Percentiles rank a stretch among this genome's conserved stretches.
phyloP scores from a whole-genome alignment of 2,113 vertebrate species.

The Myotis davidii region DNA sequence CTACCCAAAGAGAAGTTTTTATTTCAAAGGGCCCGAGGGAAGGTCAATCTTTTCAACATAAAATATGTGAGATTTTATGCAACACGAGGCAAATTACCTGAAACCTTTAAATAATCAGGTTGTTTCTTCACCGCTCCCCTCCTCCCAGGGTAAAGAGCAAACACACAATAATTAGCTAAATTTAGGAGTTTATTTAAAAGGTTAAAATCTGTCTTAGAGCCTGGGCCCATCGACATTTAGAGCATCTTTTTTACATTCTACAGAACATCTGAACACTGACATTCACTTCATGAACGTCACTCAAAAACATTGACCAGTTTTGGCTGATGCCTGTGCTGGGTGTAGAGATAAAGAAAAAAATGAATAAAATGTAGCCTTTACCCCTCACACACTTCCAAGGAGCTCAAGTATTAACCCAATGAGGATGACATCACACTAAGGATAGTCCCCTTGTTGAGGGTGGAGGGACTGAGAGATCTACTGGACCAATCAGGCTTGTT shows the following conservation, averaged over 20 bases:
- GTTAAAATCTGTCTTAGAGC: not conserved
- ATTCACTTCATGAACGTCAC: not conserved
- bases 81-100: not conserved
- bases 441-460: not conserved
- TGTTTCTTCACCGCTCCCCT: not conserved
- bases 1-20: not conserved
- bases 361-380: not conserved
- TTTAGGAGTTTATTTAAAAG: constrained; percentile 34
- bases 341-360: not conserved
- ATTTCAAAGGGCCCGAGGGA: not conserved
- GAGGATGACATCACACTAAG: not conserved
- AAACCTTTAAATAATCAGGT: not conserved
- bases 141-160: not conserved
- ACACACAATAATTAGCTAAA: not conserved
- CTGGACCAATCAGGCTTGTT: not conserved
- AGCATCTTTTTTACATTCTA: not conserved
- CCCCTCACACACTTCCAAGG: not conserved
- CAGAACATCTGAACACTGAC: fast-evolving
- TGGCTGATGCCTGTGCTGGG: too few species aligned
- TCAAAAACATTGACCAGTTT: not conserved
- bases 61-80: not conserved
- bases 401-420: not conserved
- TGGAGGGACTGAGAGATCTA: not conserved
- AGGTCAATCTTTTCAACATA: not conserved
- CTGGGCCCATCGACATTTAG: not conserved